phyloP scores from a whole-genome alignment of 1,140 invertebrate species.

The Drosophila funebris region DNA sequence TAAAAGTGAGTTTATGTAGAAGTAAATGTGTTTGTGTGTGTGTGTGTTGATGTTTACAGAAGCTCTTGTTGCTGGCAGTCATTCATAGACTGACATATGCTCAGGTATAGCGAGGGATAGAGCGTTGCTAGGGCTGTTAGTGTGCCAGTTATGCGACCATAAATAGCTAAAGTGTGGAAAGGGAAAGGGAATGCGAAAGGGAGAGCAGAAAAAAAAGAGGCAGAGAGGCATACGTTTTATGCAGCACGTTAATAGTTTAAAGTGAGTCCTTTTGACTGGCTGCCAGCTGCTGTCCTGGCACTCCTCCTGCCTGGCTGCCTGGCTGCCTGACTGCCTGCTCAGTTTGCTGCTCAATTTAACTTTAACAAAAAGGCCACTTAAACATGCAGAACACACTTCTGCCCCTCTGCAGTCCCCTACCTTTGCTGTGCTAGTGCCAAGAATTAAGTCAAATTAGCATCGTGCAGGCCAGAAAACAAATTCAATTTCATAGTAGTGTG shows the following conservation, averaged over 20 bases:
- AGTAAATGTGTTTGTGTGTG: not conserved
- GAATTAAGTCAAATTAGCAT: conserved; percentile 64
- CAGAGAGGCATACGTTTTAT: not conserved
- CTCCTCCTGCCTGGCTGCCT: conserved; percentile 13
- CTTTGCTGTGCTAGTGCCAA: conserved; percentile 52
- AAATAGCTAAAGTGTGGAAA: conserved; percentile 61
- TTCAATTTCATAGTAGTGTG: conserved; percentile 51
- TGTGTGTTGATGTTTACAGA: conserved; percentile 27
- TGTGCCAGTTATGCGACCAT: conserved; percentile 74
- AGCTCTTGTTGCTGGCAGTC: conserved; percentile 48
- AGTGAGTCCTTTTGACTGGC: conserved; percentile 70
- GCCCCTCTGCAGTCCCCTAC: conserved; percentile 16
- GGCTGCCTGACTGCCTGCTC: conserved; percentile 36
- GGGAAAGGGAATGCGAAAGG: not conserved
- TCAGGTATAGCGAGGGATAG: conserved; percentile 2
- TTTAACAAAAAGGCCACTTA: conserved; percentile 67
- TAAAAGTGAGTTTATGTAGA: not conserved
- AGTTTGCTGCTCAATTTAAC: conserved; percentile 75
- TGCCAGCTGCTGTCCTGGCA: not conserved
- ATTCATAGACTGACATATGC: conserved; percentile 73
- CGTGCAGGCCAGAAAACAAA: conserved; percentile 36
- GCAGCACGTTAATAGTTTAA: conserved; percentile 73
- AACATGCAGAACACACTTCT: conserved; percentile 36
- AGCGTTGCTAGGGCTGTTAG: conserved; percentile 42
- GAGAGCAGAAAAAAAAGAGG: not conserved